Base-by-base conservation (phyloP, 2,888 invertebrate genomes). In the Pediacus dermestoides region DNA sequence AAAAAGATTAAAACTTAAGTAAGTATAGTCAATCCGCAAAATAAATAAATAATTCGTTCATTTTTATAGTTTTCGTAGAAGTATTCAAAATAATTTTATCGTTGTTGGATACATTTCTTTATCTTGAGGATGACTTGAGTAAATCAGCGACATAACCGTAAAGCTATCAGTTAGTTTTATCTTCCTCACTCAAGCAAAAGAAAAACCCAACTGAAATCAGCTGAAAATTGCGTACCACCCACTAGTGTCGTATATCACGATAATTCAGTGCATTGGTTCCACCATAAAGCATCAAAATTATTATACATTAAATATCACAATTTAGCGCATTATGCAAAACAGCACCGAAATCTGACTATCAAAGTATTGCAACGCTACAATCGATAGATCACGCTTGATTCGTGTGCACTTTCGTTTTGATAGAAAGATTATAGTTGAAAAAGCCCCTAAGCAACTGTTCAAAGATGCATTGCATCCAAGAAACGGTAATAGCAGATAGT, bases 351-450 rank as follows among this genome's bases (percentile, higher is more conserved):
- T 8, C 11, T 39, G 35, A 3, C 12, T 4, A 13, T 13, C 3
- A 23, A 3, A 18, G 38, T 38, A 33, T 39, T 10, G 39, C 28
- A 39, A 39, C 43, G 43, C 36, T 22, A 42, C 48, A 56, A 58
- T 58, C 60, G 56, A 61, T 63, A 63, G 61, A 63, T 61, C 63
- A 63, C 60, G 57, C 47, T 57, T 44, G 53, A 57, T 53, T 52
- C 50, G 40, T 37, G 50, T 55, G 55, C 55, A 58, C 49, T 58
- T 59, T 52, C 46, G 52, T 60, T 62, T 62, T 62, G 62, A 63
- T 62, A 60, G 62, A 61, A 63, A 62, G 61, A 62, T 63, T 62
- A 62, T 58, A 50, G 47, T 37, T 39, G 48, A 46, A 37, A 35
- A 13, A 34, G 44, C 42, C 50, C 49, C 34, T 30, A 34, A 44